Evolutionary conservation across 2,113 vertebrate species (phyloP).

Genomic region (Silurus asotus): DNA sequence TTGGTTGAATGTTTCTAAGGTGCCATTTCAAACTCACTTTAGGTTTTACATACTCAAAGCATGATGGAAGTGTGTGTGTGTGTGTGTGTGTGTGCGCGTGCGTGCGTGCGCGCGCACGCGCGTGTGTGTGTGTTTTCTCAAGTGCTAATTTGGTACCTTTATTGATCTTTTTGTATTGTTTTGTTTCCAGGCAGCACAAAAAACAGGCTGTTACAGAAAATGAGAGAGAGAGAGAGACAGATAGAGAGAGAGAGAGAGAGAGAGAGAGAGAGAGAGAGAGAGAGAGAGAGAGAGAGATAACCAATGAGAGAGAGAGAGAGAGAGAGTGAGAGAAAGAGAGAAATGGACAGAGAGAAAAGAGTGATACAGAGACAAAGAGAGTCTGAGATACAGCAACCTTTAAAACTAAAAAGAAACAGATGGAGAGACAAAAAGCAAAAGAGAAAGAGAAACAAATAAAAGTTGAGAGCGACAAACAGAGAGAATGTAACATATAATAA

Average conservation of each 20-base stretch:
- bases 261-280: neutral
- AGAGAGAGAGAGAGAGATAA: neutral
- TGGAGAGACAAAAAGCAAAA: slow-evolving; percentile 29
- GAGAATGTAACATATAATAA: slow-evolving; percentile 22
- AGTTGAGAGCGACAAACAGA: neutral
- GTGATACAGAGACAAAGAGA: slow-evolving; percentile 30
- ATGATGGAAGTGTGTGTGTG: neutral
- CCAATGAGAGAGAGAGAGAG: neutral
- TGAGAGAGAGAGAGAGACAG: slow-evolving; percentile 40
- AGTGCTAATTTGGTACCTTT: slow-evolving; percentile 6
- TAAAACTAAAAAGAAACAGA: neutral
- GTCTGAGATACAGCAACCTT: neutral
- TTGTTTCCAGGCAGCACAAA: slow-evolving; percentile 16
- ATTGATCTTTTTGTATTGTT: slow-evolving; percentile 7
- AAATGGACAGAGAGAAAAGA: slow-evolving; percentile 25
- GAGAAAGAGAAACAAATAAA: neutral
- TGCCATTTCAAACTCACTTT: neutral
- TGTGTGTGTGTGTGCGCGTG: neutral
- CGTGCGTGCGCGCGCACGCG: neutral
- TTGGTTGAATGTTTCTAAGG: neutral
- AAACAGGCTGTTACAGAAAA: slow-evolving; percentile 54
- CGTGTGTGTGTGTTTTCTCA: neutral
- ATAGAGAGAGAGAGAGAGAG: neutral
- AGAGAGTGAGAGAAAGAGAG: slow-evolving; percentile 20
- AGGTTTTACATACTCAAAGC: neutral